Conservation (phyloP, 2,888 invertebrate species). For the Escarpia spicata region DNA sequence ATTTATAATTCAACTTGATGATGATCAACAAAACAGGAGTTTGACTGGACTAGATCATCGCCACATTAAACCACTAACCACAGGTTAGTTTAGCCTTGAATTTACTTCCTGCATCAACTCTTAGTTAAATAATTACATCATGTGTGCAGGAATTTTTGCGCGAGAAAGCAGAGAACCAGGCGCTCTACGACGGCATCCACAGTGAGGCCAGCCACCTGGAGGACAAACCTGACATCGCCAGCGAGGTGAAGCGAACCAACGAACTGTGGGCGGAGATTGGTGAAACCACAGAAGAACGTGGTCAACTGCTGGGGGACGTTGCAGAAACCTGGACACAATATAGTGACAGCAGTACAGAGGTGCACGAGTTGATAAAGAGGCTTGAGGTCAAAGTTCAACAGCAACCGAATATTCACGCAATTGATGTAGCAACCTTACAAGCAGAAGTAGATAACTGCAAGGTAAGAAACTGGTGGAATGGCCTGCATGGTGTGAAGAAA, state of each 20-base stretch:
- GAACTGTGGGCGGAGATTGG: slow-evolving; percentile 53
- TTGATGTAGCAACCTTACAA: neutral
- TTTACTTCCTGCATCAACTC: neutral
- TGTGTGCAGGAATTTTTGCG: slow-evolving; percentile 73
- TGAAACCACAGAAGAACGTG: slow-evolving; percentile 53
- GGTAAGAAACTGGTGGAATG: slow-evolving; percentile 44
- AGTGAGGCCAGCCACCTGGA: slow-evolving; percentile 58
- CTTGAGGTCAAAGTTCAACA: slow-evolving; percentile 22
- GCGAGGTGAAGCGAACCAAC: slow-evolving; percentile 51
- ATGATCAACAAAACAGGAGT: no score
- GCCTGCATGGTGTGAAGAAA: neutral
- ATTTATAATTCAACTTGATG: neutral
- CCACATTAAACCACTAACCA: neutral
- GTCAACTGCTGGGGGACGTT: slow-evolving; percentile 40
- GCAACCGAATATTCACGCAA: neutral
- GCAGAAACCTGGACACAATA: slow-evolving; percentile 44
- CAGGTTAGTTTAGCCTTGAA: neutral
- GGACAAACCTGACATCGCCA: slow-evolving; percentile 58
- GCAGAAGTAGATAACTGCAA: slow-evolving; percentile 53
- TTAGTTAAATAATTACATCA: neutral
- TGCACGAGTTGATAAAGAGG: slow-evolving; percentile 56
- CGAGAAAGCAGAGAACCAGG: slow-evolving; percentile 77
- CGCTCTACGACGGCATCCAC: slow-evolving; percentile 57
- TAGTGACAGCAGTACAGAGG: slow-evolving; percentile 54
- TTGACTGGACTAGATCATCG: neutral